These are phyloP conservation scores for Bolinopsis microptera DNA, from an alignment of 37 sponge, comb jelly and placozoan genomes.

Conservation along the genomic window DNA sequence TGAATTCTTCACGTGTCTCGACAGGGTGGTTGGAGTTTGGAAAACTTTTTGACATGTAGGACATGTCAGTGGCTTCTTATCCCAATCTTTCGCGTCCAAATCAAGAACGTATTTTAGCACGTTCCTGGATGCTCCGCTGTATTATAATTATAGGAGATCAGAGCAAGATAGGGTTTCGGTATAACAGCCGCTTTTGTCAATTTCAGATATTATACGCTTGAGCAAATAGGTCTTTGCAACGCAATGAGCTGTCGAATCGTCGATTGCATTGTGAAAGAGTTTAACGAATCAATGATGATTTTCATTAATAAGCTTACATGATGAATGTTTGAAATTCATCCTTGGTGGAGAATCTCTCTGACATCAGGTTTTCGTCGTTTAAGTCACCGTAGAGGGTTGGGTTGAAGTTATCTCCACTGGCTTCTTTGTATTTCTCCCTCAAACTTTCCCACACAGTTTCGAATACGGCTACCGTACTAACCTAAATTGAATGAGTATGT, in stretches of 20 bases:
- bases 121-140: no score
- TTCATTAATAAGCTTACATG: background rate
- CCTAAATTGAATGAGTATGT: no score
- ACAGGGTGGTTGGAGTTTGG: background rate
- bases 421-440: background rate
- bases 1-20: background rate
- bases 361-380: background rate
- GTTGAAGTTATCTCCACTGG: background rate
- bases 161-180: no score
- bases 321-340: background rate
- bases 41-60: background rate
- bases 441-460: background rate
- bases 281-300: no score
- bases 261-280: no score
- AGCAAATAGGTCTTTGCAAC: no score
- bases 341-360: background rate
- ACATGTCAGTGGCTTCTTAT: background rate
- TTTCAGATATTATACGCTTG: no score
- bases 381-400: background rate
- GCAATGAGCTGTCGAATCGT: no score
- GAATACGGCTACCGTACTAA: background rate
- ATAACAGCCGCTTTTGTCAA: no score
- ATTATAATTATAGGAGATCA: no score
- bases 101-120: background rate
- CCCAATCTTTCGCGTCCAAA: background rate